Evolutionary conservation across 2,888 invertebrate species (phyloP), one percentile per base, ranked within the genome.

Genomic region (Dermolepida albohirtum): DNA sequence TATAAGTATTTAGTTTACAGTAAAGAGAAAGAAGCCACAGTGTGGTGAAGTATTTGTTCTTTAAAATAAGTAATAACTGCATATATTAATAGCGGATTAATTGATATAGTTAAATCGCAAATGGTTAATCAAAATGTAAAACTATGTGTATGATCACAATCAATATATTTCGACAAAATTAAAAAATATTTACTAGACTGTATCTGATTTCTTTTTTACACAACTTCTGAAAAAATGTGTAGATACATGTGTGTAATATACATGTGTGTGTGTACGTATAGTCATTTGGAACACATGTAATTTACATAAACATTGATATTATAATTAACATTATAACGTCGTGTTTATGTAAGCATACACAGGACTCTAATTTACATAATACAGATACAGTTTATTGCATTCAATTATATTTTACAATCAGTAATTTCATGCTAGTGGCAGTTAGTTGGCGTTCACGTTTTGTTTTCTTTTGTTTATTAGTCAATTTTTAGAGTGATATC

Each of bases 221-320:
- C 34, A 39, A 39, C 40, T 14, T 7, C n/a, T n/a, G 34, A 29
- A 14, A 52, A 52, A 52, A 47, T 47, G 14, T 17, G 17, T 14
- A 16, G 44, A 14, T 16, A 14, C 4, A 34, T 54, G 39, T n/a
- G 17, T 5, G 54, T 2, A n/a, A 17, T 55, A 17, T 10, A 5
- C 22, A 11, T 41, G 12, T 22, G 55, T 17, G 5, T 41, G n/a
- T 22, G 55, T 10, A 41, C 40, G 39, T 14, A 39, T 39, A 41
- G 22, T 55, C 17, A 49, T 16, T 41, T 10, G 10, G 12, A 34
- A 43, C 44, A 59, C 22, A 49, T 14, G 29, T 62, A 47, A 62
- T 62, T 62, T 62, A 17, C 59, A 59, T 59, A 62, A 34, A 47
- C 47, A 62, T 62, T 47, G 34, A 62, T 55, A 55, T 55, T 41